Evolutionary conservation across 2,888 invertebrate species (phyloP).

Genomic region (Athalia circularis): DNA sequence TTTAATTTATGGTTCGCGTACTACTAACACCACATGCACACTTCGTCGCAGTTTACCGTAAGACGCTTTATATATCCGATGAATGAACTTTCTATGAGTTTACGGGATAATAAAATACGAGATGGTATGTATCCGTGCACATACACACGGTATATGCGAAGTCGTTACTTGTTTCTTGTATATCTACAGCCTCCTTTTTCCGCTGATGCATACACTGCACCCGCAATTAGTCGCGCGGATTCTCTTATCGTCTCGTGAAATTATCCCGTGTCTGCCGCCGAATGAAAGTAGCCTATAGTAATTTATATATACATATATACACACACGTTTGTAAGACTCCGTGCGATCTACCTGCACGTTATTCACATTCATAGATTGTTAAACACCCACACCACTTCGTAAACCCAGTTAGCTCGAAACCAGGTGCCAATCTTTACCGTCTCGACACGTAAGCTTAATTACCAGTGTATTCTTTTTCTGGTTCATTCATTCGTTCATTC

Average conservation of each 20-base stretch:
- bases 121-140: too few relatives aligned
- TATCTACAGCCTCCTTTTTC: too few relatives aligned
- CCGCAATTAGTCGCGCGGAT: slow-evolving; percentile 26
- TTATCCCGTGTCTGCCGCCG: neutral
- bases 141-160: neutral
- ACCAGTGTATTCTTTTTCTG: too few relatives aligned
- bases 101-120: slow-evolving; percentile 3
- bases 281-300: neutral
- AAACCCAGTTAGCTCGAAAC: slow-evolving; percentile 30
- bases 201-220: neutral
- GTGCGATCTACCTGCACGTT: neutral
- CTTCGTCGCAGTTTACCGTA: too few relatives aligned
- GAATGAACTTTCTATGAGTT: slow-evolving; percentile 29
- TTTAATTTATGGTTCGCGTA: too few relatives aligned
- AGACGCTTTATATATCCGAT: neutral
- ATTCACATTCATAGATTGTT: too few relatives aligned
- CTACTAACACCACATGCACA: too few relatives aligned
- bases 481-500: too few relatives aligned
- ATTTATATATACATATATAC: neutral
- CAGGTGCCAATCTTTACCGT: neutral
- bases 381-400: slow-evolving; percentile 9
- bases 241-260: slow-evolving; percentile 30
- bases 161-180: slow-evolving; percentile 19
- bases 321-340: neutral
- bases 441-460: too few relatives aligned